Evolutionary conservation across 2,797 vertebrate species (phyloP).

Genomic region (Anguilla pacifica): DNA sequence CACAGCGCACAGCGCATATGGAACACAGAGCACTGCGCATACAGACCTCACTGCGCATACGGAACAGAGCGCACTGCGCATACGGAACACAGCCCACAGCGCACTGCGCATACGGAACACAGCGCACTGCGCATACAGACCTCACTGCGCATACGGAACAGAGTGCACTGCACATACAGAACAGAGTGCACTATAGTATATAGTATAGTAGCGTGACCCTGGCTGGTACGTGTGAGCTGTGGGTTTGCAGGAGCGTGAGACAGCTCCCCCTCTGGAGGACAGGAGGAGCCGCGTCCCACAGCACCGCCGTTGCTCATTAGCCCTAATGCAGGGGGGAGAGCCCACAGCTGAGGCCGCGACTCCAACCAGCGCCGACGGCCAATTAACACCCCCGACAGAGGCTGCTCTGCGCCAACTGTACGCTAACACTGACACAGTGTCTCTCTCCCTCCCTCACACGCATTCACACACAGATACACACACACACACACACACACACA

Average conservation of each 20-base stretch:
- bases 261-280: not conserved
- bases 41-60: too few relatives aligned
- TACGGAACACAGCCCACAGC: too few relatives aligned
- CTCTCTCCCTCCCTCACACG: not conserved
- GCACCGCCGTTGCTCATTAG: not conserved
- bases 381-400: not conserved
- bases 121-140: too few relatives aligned
- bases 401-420: not conserved
- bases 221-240: not conserved
- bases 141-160: not conserved
- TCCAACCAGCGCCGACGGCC: not conserved
- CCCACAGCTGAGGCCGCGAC: not conserved
- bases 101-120: too few relatives aligned
- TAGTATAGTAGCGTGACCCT: not conserved
- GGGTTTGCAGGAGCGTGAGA: not conserved
- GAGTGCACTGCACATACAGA: not conserved
- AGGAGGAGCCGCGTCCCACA: not conserved
- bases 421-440: not conserved
- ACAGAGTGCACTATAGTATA: not conserved
- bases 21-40: too few relatives aligned
- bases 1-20: too few relatives aligned
- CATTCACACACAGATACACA: not conserved
- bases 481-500: not conserved
- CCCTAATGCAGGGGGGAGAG: constrained; percentile 1
- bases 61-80: too few relatives aligned